Evolutionary conservation across 2,113 vertebrate genomes (phyloP), one percentile per base, ranked within the genome.

Genomic region (Ursus arctos): DNA sequence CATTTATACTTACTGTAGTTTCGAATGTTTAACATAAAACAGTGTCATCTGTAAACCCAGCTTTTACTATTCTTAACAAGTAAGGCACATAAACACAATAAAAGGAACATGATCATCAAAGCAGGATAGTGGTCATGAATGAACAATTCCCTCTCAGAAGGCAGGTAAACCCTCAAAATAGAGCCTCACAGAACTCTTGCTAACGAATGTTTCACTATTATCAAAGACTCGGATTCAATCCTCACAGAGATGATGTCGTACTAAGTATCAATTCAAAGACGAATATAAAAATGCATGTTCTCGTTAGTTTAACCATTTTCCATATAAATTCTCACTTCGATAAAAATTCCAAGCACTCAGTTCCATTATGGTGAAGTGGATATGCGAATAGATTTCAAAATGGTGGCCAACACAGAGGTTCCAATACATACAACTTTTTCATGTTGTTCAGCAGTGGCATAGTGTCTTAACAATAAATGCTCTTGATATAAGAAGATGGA

Each of bases 301-400:
- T 67, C 63, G 79, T 92, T 72, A 84, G 10, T 63, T 96, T 93
- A 53, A 76, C 69, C 82, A 71, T 33, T 81, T 83, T 55, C 85
- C 72, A 74, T 67, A 31, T 19, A 36, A 88, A 61, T 61, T 77
- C 36, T 76, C 33, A 47, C 79, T 92, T 81, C 3, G 6, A 85
- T 90, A 93, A 95, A 91, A 49, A 77, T 77, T 55, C 57, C 12
- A 88, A 93, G 28, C 53, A 82, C 36, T 65, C 57, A 88, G 36
- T 16, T 84, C 11, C n/a, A 86, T 24, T 51, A 81, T 2, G 74
- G 47, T n/a, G 72, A 86, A 93, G 47, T 43, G 0, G 33, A 84
- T 16, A 59, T 79, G 33, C 7, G 86, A 95, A 85, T 43, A 88
- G 36, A 83, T 69, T 80, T 92, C 65, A 61, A 94, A 82, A 53